Evolutionary conservation across 2,797 vertebrate genomes (phyloP), one percentile per base, ranked within the genome.

Genomic region (Amniataba percoides): DNA sequence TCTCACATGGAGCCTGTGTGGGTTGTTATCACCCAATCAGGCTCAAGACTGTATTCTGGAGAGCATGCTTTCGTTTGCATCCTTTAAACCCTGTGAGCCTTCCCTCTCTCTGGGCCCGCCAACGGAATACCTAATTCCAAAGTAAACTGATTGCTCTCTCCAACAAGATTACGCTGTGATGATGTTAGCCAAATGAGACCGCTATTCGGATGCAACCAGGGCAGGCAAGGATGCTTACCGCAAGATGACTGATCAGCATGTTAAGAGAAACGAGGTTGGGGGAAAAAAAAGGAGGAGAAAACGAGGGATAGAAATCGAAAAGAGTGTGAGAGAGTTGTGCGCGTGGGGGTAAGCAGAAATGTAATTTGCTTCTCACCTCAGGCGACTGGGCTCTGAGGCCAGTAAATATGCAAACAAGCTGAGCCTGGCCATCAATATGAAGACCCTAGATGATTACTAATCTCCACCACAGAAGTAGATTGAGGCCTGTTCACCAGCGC

Each of bases 281-380:
- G 69, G 55, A 62, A 70, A 59, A 89, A 80, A 67, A 63, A 71
- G 18, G 53, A 78, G 70, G 67, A 57, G 72, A 91, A 90, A 92
- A 88, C 70, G 83, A 89, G 85, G 87, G 71, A 85, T 91, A 86
- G 81, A 92, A 90, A 92, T 91, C 82, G 83, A 93, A 31, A 93
- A 90, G 86, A 85, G 89, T 88, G 91, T 74, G 78, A 88, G 85
- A 88, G 90, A 93, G 89, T 91, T 87, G 88, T 89, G 92, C 87
- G 85, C 78, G 91, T 93, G 89, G 92, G 93, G 92, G 92, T 93
- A 92, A 92, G 91, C 89, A 93, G 91, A 93, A 94, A 95, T 95
- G 93, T 94, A 95, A 95, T 95, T 95, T 95, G 93, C 94, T 94
- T 93, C 93, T 94, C 93, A 95, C 94, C 95, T 95, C 94, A 92